A percentile compares a stretch with the other conserved stretches of the same genome.
Evolutionary conservation across 2,113 vertebrate species (phyloP).

Genomic region (Engraulis encrasicolus): DNA sequence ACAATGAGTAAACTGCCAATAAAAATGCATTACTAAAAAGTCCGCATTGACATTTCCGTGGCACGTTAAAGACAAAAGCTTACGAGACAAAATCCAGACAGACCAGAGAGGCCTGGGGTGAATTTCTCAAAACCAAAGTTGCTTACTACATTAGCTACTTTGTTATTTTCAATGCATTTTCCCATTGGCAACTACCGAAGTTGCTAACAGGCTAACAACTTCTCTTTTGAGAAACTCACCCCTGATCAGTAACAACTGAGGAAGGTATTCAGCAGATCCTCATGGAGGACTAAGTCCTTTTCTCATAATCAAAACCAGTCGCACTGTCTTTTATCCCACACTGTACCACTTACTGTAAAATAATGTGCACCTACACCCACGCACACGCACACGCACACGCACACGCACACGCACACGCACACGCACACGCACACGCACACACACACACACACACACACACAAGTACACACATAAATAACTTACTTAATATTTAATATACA

Average conservation of each 20-base stretch:
- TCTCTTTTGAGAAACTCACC: too few species aligned
- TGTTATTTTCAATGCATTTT: too few species aligned
- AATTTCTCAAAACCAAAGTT: too few species aligned
- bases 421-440: background rate
- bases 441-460: constrained; percentile 13
- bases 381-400: background rate
- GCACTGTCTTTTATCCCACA: background rate
- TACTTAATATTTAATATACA: too few species aligned
- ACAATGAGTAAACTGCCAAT: background rate
- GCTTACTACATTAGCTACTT: too few species aligned
- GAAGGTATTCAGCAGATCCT: background rate
- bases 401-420: background rate
- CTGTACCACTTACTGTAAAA: background rate
- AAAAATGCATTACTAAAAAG: background rate
- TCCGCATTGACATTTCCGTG: background rate
- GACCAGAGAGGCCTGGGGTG: too few species aligned
- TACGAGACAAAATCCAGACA: background rate
- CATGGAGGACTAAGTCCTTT: background rate
- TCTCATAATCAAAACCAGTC: background rate
- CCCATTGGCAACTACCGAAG: too few species aligned
- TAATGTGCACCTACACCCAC: background rate
- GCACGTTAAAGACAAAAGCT: background rate
- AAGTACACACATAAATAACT: background rate
- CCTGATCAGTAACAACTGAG: background rate
- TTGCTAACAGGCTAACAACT: too few species aligned